Evolutionary conservation across 2,888 invertebrate genomes (phyloP), one percentile per base, ranked within the genome.

Genomic region (Epicampocera succincta): DNA sequence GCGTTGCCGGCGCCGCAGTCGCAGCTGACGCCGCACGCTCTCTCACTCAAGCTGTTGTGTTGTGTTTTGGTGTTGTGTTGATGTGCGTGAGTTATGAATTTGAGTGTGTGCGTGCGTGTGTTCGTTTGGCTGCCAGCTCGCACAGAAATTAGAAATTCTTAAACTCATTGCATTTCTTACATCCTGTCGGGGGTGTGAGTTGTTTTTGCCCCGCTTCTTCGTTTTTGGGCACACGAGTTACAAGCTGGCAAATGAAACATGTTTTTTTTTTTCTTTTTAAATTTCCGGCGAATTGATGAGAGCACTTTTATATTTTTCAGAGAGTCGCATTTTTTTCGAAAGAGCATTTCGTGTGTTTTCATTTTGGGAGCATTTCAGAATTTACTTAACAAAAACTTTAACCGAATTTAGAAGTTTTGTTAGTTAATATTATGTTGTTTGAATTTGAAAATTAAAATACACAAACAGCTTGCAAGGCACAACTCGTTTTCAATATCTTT

Each of bases 161-260:
- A 38, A 29, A 21, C 38, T 56, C 25, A n/a, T 17, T 17, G 50
- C 54, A 58, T 68, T 33, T 63, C 68, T 72, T 60, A 13, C 44
- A 54, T 56, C 50, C 69, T 80, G 52, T 77, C 29, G 54, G 54
- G 60, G 76, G 75, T 80, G 80, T 65, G 81, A 77, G 68, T 66
- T 46, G 33, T 33, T 76, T 56, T 73, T 72, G 76, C 72, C 76
- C 46, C 72, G 58, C 50, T 61, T 76, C 74, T 52, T 50, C 72
- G 33, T 44, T 65, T 54, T 48, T 29, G 17, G 44, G 2, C 17
- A 25, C 25, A 42, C 50, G 3, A 17, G 13, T 6, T 21, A 58
- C 65, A 52, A 38, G n/a, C 5, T 72, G 58, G 50, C 3, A 72
- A 50, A 38, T 19, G 72, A 72, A 78, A 65, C 72, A 50, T 33